Percentiles rank a stretch among this genome's conserved stretches.
These are phyloP conservation scores for Simalia tracyae DNA, from an alignment of 2,797 vertebrate genomes.

Conservation along the genomic window DNA sequence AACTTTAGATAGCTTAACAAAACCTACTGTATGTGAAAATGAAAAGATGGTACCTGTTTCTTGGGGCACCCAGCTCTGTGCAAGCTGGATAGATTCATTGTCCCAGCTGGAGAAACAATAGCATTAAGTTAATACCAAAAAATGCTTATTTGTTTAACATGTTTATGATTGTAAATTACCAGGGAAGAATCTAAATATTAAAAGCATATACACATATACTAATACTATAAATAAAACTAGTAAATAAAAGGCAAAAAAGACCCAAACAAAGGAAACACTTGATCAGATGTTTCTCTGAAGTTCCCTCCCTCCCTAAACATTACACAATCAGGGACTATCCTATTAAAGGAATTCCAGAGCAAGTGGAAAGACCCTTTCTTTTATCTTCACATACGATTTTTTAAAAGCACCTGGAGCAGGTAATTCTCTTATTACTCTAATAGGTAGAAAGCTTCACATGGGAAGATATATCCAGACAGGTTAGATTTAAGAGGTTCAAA, in stretches of 20 bases:
- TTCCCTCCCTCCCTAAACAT: neutral
- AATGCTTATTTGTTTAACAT: neutral
- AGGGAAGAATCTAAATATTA: neutral
- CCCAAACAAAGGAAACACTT: neutral
- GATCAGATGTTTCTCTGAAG: neutral
- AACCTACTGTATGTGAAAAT: conserved; percentile 39
- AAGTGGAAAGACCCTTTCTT: neutral
- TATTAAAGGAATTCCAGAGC: neutral
- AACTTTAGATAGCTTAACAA: neutral
- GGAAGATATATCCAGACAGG: neutral
- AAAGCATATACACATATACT: neutral
- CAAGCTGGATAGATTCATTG: conserved; percentile 88
- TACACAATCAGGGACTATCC: neutral
- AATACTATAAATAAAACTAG: neutral
- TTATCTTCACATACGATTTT: neutral
- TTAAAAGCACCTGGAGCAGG: too few species aligned
- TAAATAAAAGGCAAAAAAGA: neutral
- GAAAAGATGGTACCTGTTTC: conserved; percentile 83
- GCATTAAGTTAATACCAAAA: conserved; percentile 13
- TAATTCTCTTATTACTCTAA: neutral
- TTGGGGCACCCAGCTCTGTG: conserved; percentile 84
- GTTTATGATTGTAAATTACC: neutral
- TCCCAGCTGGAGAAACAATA: conserved; percentile 86
- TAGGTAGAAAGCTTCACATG: neutral
- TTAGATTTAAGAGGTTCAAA: neutral